Base-by-base conservation (phyloP, 2,797 vertebrate genomes). In the Chloroceryle inda region DNA sequence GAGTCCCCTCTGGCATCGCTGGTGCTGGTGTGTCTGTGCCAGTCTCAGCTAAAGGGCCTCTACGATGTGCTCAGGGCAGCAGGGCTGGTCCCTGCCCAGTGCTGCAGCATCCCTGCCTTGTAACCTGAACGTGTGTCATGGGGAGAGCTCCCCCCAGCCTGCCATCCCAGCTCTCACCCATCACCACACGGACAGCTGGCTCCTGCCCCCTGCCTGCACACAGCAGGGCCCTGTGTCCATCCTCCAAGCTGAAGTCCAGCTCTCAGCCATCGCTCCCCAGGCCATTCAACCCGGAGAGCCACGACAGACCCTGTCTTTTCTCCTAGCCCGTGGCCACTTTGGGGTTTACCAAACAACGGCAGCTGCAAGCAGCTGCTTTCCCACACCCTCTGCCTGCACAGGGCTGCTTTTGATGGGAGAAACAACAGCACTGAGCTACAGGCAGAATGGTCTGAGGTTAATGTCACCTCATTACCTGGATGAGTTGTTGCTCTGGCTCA, bases 51-150 rank as follows among this genome's bases (percentile, higher is more conserved):
- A 10, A 45, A 66, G 31, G 4, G 31, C 6, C 16, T 52, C 38
- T 1, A 35, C 23, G 67, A 13, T 5, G 35, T 27, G 35, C 37
- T 35, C 4, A 0, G 44, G 63, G 44, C 47, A 75, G 2, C 4
- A 0, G 44, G 63, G 44, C 47, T 79, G 2, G 3, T 29, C 52
- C 38, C 56, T 72, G 26, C 63, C 40, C 31, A 5, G 12, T 2
- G 2, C 85, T 10, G 49, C 40, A 27, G 40, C 37, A 38, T 40
- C 88, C 29, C 33, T 63, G 44, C 1, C 8, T 22, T 21, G 0
- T 5, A 3, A 2, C 1, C 0, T 0, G n/a, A 49, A 3, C 0
- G 1, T 0, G 0, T 11, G 1, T 10, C 1, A 0, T 1, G 18
- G 11, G 76, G n/a, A 68, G 13, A 76, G 20, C 14, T 18, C 49